Percentiles rank a stretch among this genome's conserved stretches.
These are phyloP conservation scores for Pomphorhynchus laevis DNA, from an alignment of 1,140 invertebrate species.

Conservation along the genomic window DNA sequence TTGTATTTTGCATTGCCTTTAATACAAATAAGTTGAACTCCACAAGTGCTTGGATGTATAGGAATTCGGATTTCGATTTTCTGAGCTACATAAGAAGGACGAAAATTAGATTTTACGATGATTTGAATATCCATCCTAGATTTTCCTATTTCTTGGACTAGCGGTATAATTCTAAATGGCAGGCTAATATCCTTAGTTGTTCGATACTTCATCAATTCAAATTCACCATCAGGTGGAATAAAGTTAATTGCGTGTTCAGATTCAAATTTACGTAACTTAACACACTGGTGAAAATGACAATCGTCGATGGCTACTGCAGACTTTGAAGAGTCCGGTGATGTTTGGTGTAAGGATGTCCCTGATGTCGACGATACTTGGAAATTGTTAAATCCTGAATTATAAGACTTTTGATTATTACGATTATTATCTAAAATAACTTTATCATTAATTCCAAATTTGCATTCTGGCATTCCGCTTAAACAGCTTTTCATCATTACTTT, in stretches of 20 bases:
- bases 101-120: conserved; percentile 96
- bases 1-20: conserved; percentile 99
- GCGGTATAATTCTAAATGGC: conserved; percentile 86
- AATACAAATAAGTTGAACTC: conserved; percentile 84
- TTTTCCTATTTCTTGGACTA: conserved; percentile 77
- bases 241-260: conserved; percentile 98
- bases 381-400: conserved; percentile 8
- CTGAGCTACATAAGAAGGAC: conserved; percentile 75
- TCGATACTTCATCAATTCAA: conserved; percentile 71
- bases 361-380: neutral
- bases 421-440: conserved; percentile 96
- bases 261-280: conserved; percentile 96
- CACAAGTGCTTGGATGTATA: conserved; percentile 84
- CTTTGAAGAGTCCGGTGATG: conserved; percentile 15
- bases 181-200: conserved; percentile 55
- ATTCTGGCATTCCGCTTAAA: conserved; percentile 95
- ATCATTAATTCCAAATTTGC: conserved; percentile 98
- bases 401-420: conserved; percentile 27
- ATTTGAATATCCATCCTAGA: conserved; percentile 99
- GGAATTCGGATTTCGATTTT: conserved; percentile 98
- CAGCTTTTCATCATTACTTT: conserved; percentile 99
- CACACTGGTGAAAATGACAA: conserved; percentile 98
- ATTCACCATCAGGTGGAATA: conserved; percentile 96
- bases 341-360: neutral
- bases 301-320: conserved; percentile 79